A percentile compares a stretch with the other conserved stretches of the same genome.
These are phyloP conservation scores for Gorsachius goisagi DNA, from an alignment of 2,113 vertebrate genomes.

Conservation along the genomic window DNA sequence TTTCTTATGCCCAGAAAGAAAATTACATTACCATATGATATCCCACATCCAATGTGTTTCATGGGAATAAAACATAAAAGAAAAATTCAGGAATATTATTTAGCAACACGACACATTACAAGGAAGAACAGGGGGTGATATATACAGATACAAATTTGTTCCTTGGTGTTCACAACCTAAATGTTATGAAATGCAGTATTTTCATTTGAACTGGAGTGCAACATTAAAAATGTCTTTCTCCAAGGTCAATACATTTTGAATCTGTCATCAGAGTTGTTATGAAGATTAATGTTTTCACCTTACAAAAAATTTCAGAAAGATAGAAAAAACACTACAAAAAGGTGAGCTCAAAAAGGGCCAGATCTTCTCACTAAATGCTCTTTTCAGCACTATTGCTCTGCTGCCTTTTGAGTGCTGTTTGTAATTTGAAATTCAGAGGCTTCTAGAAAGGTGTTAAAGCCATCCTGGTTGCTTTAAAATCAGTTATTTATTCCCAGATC, in stretches of 20 bases:
- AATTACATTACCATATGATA: neutral
- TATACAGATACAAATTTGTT: neutral
- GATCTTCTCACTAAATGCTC: neutral
- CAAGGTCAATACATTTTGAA: slow-evolving; percentile 21
- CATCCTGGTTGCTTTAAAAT: neutral
- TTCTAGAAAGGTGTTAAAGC: neutral
- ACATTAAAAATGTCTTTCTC: slow-evolving; percentile 5
- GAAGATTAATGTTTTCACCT: slow-evolving; percentile 28
- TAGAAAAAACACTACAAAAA: neutral
- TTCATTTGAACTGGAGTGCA: neutral
- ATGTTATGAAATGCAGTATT: neutral
- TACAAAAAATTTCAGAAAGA: neutral
- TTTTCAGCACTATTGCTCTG: neutral
- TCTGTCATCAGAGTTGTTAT: slow-evolving; percentile 4
- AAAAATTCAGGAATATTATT: neutral
- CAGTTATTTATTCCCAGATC: neutral
- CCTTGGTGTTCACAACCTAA: neutral
- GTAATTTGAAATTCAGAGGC: slow-evolving; percentile 15
- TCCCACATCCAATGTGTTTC: neutral
- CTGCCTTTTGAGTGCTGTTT: neutral
- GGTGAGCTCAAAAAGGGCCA: neutral
- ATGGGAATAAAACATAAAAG: neutral
- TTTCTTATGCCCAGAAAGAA: neutral
- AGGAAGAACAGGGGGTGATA: neutral
- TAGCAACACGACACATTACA: neutral